Evolutionary conservation across 2,888 invertebrate genomes (phyloP).

Genomic region (Drosophila longiperda): DNA sequence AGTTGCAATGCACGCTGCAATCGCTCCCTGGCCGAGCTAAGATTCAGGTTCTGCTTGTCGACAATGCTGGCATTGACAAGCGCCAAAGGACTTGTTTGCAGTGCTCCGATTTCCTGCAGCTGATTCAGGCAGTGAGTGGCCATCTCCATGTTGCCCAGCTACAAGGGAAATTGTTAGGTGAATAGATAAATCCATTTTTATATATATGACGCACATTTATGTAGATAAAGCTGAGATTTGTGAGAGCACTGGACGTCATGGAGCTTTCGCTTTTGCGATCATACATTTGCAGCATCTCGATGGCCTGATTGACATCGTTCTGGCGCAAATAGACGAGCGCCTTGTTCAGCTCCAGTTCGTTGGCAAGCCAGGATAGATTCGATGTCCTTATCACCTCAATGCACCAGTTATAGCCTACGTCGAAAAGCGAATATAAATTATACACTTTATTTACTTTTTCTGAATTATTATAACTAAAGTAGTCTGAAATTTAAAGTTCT

Average conservation of each 20-base stretch:
- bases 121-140: constrained; percentile 91
- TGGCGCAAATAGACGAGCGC: constrained; percentile 93
- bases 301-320: constrained; percentile 91
- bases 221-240: constrained; percentile 93
- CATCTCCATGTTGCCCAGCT: constrained; percentile 92
- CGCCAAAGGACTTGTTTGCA: constrained; percentile 91
- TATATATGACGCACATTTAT: constrained; percentile 75
- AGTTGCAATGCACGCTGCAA: constrained; percentile 91
- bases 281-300: constrained; percentile 93
- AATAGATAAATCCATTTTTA: background rate
- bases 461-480: background rate
- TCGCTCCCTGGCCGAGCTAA: constrained; percentile 89
- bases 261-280: constrained; percentile 92
- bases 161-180: constrained; percentile 35
- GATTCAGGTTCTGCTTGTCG: constrained; percentile 89
- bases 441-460: background rate
- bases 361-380: constrained; percentile 92
- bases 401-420: constrained; percentile 91
- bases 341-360: constrained; percentile 96
- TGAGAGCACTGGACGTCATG: constrained; percentile 93
- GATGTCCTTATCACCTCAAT: constrained; percentile 96
- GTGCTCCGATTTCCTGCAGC: constrained; percentile 88
- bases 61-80: constrained; percentile 94
- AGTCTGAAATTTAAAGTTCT: background rate
- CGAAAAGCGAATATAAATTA: background rate